These are phyloP conservation scores for Branchinecta sandiegonensis DNA, from an alignment of 2,888 invertebrate genomes.

Conservation along the genomic window DNA sequence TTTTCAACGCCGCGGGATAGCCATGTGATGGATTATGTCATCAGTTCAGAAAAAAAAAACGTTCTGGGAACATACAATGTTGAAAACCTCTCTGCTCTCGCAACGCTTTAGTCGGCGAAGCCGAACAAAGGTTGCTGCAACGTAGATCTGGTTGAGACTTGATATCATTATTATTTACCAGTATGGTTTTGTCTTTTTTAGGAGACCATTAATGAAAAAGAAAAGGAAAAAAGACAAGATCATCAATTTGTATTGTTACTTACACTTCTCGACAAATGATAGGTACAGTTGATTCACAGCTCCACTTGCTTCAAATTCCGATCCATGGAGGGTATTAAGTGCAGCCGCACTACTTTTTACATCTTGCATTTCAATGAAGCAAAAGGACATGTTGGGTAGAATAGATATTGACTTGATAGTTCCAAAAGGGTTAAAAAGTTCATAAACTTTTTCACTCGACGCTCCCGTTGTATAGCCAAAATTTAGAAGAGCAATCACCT, in stretches of 20 bases:
- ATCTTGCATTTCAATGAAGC: conserved; percentile 50
- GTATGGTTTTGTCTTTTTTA: too few species aligned
- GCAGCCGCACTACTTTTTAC: conserved; percentile 42
- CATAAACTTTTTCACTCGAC: conserved; percentile 46
- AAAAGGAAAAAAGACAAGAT: conserved; percentile 23
- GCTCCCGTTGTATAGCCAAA: conserved; percentile 70
- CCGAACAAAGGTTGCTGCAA: too few species aligned
- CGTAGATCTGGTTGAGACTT: too few species aligned
- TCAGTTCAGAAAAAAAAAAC: too few species aligned
- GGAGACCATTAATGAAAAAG: too few species aligned
- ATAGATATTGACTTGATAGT: conserved; percentile 47
- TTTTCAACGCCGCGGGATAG: too few species aligned
- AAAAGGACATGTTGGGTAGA: conserved; percentile 63
- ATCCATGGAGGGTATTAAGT: conserved; percentile 46
- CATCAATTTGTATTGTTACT: conserved; percentile 31
- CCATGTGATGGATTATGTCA: too few species aligned
- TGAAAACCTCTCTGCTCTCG: too few species aligned
- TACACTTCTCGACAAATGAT: conserved; percentile 46
- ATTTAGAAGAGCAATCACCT: conserved; percentile 39
- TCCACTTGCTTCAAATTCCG: conserved; percentile 41
- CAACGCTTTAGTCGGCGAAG: too few species aligned
- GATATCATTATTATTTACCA: too few species aligned
- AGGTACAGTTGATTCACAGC: conserved; percentile 48
- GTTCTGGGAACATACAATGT: too few species aligned
- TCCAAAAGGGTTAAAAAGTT: conserved; percentile 42